Evolutionary conservation across 92 coral and sea anemone genomes (phyloP).

Genomic region (Pocillopora grandis): DNA sequence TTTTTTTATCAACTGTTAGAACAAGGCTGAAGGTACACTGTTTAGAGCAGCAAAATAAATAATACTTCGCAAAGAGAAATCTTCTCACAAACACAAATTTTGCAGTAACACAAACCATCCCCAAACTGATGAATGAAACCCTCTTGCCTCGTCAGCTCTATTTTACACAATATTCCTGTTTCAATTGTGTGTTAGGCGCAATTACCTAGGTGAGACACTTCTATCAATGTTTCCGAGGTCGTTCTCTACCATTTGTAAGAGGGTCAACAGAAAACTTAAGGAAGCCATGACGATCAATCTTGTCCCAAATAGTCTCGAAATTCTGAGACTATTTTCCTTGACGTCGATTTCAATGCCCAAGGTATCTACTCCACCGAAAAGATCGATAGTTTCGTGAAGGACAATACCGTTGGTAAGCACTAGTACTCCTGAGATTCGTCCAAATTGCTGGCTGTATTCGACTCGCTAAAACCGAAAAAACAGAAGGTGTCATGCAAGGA

Average conservation of each 20-base stretch:
- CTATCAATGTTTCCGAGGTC: not conserved
- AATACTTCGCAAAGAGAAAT: not conserved
- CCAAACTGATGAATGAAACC: not conserved
- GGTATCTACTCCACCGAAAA: not conserved
- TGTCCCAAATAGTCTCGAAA: not conserved
- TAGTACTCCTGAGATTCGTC: not conserved
- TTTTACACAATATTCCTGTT: too few relatives aligned
- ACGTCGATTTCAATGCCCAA: not conserved
- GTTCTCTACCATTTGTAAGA: not conserved
- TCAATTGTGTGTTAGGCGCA: too few relatives aligned
- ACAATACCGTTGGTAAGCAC: too few relatives aligned
- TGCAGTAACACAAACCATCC: not conserved
- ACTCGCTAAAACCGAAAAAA: slow-evolving; percentile 1
- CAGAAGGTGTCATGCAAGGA: not conserved
- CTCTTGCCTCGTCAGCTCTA: too few relatives aligned
- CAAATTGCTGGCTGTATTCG: slow-evolving; percentile 15
- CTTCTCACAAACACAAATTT: not conserved
- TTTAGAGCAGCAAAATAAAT: too few relatives aligned
- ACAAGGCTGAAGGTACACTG: too few relatives aligned
- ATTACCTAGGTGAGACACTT: not conserved
- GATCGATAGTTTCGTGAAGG: not conserved
- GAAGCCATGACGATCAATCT: not conserved
- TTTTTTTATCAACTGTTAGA: too few relatives aligned
- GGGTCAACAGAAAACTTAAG: not conserved
- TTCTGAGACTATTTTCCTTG: not conserved